Conservation (phyloP, 2,888 invertebrate genomes). For the Pristionchus japonicus region DNA sequence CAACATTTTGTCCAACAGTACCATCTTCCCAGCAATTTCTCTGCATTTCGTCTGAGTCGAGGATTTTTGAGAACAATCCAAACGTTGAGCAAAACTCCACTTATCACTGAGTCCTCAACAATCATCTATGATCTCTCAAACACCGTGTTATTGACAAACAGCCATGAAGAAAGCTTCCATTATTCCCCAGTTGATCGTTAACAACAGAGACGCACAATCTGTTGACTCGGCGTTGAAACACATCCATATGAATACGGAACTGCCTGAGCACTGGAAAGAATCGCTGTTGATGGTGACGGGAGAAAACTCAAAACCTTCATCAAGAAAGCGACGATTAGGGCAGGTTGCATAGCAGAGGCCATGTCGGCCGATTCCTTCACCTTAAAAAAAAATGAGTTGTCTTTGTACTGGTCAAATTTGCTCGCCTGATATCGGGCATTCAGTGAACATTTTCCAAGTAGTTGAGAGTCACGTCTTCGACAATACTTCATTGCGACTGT, state of each 20-base stretch:
- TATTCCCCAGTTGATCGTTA: not conserved
- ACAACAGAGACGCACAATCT: not conserved
- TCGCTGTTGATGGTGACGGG: no score
- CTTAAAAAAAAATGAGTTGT: not conserved
- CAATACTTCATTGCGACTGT: not conserved
- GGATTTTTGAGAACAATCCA: not conserved
- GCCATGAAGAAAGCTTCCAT: not conserved
- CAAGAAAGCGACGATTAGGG: not conserved
- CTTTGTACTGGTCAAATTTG: not conserved
- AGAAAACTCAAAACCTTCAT: not conserved
- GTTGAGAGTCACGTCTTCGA: not conserved
- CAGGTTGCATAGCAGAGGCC: not conserved
- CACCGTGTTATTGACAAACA: not conserved
- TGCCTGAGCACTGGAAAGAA: not conserved
- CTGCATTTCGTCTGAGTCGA: not conserved
- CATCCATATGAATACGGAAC: not conserved
- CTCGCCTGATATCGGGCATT: not conserved
- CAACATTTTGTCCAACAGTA: no score
- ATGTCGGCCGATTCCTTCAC: not conserved
- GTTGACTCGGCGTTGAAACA: not conserved
- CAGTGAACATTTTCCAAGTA: not conserved
- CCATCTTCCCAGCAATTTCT: not conserved
- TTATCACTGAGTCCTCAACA: not conserved
- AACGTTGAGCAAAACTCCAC: not conserved
- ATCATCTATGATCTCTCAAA: not conserved